Evolutionary conservation across 2,888 invertebrate species (phyloP).

Genomic region (Hedya salicella): DNA sequence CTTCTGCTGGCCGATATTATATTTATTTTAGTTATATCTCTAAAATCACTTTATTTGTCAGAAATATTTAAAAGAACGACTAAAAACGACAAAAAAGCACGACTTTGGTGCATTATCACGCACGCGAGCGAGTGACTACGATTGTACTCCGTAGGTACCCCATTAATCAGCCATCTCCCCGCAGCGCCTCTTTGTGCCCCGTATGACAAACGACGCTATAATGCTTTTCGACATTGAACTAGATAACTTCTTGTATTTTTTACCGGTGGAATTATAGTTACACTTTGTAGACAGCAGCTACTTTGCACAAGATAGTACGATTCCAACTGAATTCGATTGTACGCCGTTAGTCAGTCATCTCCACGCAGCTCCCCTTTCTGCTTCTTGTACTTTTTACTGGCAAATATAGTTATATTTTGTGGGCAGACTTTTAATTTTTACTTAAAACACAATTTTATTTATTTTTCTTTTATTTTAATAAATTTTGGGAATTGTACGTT

Average conservation of each 20-base stretch:
- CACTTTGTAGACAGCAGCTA: neutral
- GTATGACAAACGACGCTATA: conserved; percentile 65
- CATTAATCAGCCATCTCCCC: conserved; percentile 65
- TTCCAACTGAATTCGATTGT: no score
- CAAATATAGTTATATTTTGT: neutral
- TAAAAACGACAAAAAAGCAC: neutral
- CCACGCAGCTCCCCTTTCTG: conserved; percentile 63
- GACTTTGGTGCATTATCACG: conserved; percentile 45
- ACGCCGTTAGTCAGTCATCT: conserved; percentile 66
- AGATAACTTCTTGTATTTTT: conserved; percentile 17
- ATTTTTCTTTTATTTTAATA: no score
- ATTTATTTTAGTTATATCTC: no score
- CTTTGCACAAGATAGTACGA: no score
- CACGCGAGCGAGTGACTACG: conserved; percentile 47
- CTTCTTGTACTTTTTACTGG: conserved; percentile 17
- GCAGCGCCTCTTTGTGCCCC: conserved; percentile 65
- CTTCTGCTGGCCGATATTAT: no score
- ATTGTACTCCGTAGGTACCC: conserved; percentile 52
- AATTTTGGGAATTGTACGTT: no score
- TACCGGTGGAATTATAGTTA: neutral
- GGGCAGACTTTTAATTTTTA: neutral
- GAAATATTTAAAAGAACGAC: no score
- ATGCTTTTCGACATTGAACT: conserved; percentile 52
- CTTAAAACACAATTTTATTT: no score
- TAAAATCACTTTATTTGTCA: no score